Conservation (phyloP, 2,797 vertebrate species). For the Enteromius thamalakanensis region DNA sequence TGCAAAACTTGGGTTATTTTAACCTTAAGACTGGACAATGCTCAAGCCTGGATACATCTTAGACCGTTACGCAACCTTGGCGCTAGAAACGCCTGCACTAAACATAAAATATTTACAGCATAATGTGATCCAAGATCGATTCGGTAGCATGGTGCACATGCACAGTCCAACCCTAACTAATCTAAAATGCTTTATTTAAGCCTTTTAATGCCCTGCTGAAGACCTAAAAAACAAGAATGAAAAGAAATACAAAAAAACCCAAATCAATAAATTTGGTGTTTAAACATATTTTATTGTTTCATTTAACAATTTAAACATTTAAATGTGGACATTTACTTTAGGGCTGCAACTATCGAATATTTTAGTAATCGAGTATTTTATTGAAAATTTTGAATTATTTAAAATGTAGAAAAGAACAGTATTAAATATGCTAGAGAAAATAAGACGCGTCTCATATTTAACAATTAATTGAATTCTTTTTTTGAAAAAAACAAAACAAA, state of each 20-base stretch:
- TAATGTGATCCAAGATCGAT: conserved; percentile 8
- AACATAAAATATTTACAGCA: conserved; percentile 18
- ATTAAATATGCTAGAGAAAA: too few species aligned
- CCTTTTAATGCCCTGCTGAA: background rate
- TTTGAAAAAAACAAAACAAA: too few species aligned
- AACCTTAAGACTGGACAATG: conserved; percentile 2
- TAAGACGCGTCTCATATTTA: too few species aligned
- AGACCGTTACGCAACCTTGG: background rate
- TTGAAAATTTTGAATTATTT: too few species aligned
- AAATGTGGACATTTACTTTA: background rate
- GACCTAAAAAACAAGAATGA: background rate
- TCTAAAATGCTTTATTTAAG: background rate
- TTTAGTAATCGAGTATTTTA: too few species aligned
- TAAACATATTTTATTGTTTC: background rate
- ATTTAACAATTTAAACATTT: background rate
- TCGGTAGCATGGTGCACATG: background rate
- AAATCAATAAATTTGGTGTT: background rate
- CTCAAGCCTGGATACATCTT: background rate
- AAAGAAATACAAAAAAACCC: background rate
- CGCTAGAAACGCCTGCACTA: background rate
- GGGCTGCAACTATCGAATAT: too few species aligned
- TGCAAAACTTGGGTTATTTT: conserved; percentile 16
- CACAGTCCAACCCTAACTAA: background rate
- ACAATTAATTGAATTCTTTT: too few species aligned
- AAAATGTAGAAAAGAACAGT: too few species aligned